Percentiles rank a stretch among this genome's conserved stretches.
phyloP scores from a whole-genome alignment of 2,797 vertebrate genomes.

The Luscinia megarhynchos region DNA sequence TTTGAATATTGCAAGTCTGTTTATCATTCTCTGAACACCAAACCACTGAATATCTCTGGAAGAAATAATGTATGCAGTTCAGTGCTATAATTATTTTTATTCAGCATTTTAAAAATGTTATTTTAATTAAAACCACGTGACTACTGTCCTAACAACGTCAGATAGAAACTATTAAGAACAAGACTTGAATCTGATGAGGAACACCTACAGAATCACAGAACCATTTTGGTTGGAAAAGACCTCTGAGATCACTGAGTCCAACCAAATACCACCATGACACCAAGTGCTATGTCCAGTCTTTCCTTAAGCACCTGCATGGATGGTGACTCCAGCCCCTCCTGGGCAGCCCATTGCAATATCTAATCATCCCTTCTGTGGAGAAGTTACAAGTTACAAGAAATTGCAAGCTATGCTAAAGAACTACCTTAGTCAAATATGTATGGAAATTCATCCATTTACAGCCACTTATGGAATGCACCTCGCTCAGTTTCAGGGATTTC shows the following conservation, averaged over 20 bases:
- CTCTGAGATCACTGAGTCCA: not conserved
- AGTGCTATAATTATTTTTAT: not conserved
- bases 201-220: not conserved
- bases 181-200: not conserved
- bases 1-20: not conserved
- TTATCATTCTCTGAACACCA: not conserved
- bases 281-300: not conserved
- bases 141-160: not conserved
- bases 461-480: not conserved
- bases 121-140: not conserved
- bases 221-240: not conserved
- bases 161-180: not conserved
- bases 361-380: not conserved
- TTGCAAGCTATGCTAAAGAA: not conserved
- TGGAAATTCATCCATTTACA: not conserved
- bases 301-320: not conserved
- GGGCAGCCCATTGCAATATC: not conserved
- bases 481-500: not conserved
- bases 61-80: not conserved
- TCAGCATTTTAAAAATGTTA: not conserved
- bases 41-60: not conserved
- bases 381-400: not conserved
- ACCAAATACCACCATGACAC: not conserved
- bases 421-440: not conserved
- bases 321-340: not conserved